A percentile compares a stretch with the other conserved stretches of the same genome.
These are phyloP conservation scores for Matsumurasca onukii DNA, from an alignment of 1,140 invertebrate genomes.

Conservation along the genomic window DNA sequence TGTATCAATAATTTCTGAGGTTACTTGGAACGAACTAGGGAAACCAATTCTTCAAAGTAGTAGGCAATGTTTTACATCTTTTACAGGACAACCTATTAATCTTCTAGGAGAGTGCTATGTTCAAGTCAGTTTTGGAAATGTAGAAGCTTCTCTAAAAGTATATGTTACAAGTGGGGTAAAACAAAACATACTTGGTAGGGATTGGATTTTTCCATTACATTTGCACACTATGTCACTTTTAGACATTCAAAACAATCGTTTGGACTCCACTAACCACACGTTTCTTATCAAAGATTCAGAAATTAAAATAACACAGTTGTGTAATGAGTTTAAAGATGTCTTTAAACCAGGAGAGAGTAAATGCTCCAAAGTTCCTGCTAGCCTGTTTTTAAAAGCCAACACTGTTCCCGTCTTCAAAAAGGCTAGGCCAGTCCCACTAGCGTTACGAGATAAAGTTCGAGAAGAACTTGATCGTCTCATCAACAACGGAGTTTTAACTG, in stretches of 20 bases:
- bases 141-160: too few relatives aligned
- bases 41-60: background rate
- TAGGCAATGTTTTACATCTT: background rate
- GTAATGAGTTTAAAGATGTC: background rate
- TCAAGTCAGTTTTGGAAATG: too few relatives aligned
- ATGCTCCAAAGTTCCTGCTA: background rate
- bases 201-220: background rate
- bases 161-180: too few relatives aligned
- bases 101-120: background rate
- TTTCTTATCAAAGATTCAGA: background rate
- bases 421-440: background rate
- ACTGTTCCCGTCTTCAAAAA: background rate
- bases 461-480: background rate
- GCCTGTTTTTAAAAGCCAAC: background rate
- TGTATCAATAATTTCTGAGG: background rate
- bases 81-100: background rate
- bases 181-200: too few relatives aligned
- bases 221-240: background rate
- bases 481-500: background rate
- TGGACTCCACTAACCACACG: background rate
- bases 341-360: background rate
- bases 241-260: background rate
- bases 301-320: background rate
- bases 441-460: background rate
- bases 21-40: background rate